phyloP scores from a whole-genome alignment of 92 coral and sea anemone genomes.

The Micromussa lordhowensis region DNA sequence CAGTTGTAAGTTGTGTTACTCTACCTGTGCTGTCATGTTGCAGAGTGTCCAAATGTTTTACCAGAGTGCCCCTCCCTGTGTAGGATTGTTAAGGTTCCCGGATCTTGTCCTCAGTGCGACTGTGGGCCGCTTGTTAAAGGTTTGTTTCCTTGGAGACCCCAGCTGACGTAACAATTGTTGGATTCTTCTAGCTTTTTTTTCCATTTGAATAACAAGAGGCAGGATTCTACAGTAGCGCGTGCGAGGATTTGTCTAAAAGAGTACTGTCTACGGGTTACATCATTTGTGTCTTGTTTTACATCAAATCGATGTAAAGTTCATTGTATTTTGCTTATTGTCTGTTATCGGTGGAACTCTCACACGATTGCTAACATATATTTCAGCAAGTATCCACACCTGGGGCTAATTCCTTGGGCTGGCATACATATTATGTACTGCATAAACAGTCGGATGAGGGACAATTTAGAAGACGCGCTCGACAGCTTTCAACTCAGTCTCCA shows the following conservation, averaged over 20 bases:
- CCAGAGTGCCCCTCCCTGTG: slow-evolving; percentile 70
- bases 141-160: slow-evolving; percentile 9
- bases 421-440: background rate
- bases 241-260: background rate
- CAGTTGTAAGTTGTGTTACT: slow-evolving; percentile 9
- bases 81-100: slow-evolving; percentile 45
- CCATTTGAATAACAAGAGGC: background rate
- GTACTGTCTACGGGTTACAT: background rate
- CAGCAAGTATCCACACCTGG: no score
- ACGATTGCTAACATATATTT: no score
- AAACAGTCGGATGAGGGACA: background rate
- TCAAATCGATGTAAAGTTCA: background rate
- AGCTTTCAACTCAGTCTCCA: background rate
- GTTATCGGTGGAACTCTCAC: background rate
- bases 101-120: slow-evolving; percentile 63
- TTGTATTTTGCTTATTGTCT: background rate
- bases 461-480: background rate
- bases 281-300: background rate
- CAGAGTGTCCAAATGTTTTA: slow-evolving; percentile 54
- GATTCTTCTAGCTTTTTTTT: background rate
- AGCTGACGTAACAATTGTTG: background rate
- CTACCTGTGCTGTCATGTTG: slow-evolving; percentile 15
- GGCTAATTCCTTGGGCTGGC: background rate
- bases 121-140: slow-evolving; percentile 68
- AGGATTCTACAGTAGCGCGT: background rate